These are phyloP conservation scores for Cyprinodon variegatus DNA, from an alignment of 2,113 vertebrate species.

Conservation along the genomic window DNA sequence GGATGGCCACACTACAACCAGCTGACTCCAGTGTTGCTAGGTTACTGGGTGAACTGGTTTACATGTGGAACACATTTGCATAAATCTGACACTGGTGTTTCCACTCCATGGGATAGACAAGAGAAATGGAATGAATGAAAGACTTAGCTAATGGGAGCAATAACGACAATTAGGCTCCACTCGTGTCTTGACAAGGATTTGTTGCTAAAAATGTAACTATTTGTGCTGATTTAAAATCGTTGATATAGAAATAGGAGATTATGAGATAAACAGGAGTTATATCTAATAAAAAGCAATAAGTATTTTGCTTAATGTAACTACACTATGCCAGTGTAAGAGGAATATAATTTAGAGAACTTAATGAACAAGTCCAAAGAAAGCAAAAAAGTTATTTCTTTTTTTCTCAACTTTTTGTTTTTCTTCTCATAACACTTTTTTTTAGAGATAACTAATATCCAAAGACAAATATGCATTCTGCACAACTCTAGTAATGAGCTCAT, in stretches of 20 bases:
- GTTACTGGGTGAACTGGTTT: conserved; percentile 76
- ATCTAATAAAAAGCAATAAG: conserved; percentile 45
- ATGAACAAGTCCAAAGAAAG: conserved; percentile 24
- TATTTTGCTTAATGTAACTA: conserved; percentile 54
- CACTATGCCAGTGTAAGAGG: conserved; percentile 20
- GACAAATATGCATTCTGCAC: conserved; percentile 6
- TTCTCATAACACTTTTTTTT: conserved; percentile 7
- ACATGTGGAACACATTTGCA: conserved; percentile 69
- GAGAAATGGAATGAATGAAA: background rate
- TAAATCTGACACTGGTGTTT: conserved; percentile 52
- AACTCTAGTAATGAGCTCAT: conserved; percentile 38
- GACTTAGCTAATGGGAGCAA: conserved; percentile 26
- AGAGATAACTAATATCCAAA: conserved; percentile 35
- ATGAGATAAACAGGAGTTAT: conserved; percentile 51
- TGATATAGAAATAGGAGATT: conserved; percentile 19
- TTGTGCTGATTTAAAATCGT: conserved; percentile 13
- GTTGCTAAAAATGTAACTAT: conserved; percentile 3
- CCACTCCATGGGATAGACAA: conserved; percentile 1
- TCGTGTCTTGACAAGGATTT: background rate
- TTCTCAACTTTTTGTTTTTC: background rate
- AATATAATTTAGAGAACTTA: conserved; percentile 20
- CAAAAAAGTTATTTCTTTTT: background rate
- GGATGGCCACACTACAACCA: conserved; percentile 42
- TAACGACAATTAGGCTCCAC: conserved; percentile 22
- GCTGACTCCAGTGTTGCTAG: conserved; percentile 76